Evolutionary conservation across 2,113 vertebrate species (phyloP), one percentile per base, ranked within the genome.

Genomic region (Vidua chalybeata): DNA sequence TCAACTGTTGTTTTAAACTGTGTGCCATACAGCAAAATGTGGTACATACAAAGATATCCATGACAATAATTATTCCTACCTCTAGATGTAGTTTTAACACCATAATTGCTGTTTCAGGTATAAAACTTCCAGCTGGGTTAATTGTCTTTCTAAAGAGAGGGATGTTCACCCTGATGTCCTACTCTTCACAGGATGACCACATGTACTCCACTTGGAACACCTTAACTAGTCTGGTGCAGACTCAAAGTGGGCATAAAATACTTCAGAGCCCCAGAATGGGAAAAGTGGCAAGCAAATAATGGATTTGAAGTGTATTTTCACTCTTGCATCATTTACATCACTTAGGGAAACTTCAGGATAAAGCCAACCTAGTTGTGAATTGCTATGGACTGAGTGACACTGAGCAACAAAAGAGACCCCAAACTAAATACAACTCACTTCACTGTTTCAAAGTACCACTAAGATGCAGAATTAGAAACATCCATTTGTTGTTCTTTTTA

Each of bases 401-500:
- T 12, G 51, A 68, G 58, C 48, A 59, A 52, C 43, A 71, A 59
- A 48, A 90, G 31, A 84, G 61, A 74, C 71, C 58, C 72, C 59
- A 55, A 90, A 91, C 69, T 54, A 86, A 88, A 87, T 18, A 52
- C 79, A 64, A 82, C 73, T 92, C 43, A 63, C 76, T 95, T 89
- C 59, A 39, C 58, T 93, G 51, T 94, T 95, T 91, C 87, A 74
- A 92, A 87, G 89, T 80, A 69, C 92, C 92, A 91, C 74, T 81
- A 96, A 87, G 94, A 89, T 93, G 92, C 78, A 96, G 92, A 93
- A 94, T 95, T 96, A 94, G 92, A 96, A 97, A 95, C 86, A 95
- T 95, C 94, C 80, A 96, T 97, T 92, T 97, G 90, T 96, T 96
- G 86, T 97, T 96, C 94, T 97, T 97, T 97, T 96, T 96, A 95